Percentiles rank a stretch among this genome's conserved stretches.
These are phyloP conservation scores for Dolomedes plantarius DNA, from an alignment of 2,888 invertebrate genomes.

Conservation along the genomic window DNA sequence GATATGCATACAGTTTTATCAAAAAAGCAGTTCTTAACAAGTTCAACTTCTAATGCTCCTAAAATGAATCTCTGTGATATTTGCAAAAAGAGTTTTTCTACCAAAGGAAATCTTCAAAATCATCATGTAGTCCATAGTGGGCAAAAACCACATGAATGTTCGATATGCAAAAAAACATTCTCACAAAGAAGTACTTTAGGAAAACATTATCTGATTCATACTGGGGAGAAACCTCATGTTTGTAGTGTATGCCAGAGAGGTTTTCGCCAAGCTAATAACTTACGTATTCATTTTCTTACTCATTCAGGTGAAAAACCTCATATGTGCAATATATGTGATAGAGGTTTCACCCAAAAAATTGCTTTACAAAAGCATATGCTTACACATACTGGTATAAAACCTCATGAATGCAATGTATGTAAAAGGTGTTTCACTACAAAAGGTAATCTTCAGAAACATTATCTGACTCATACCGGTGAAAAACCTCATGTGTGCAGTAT, in stretches of 20 bases:
- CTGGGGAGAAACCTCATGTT: constrained; percentile 55
- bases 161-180: constrained; percentile 60
- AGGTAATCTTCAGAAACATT: constrained; percentile 66
- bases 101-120: constrained; percentile 58
- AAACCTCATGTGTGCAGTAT: constrained; percentile 57
- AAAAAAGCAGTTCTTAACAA: constrained; percentile 47
- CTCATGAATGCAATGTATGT: constrained; percentile 61
- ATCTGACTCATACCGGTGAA: constrained; percentile 52
- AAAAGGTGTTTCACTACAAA: constrained; percentile 60
- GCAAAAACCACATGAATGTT: constrained; percentile 59
- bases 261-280: constrained; percentile 57
- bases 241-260: constrained; percentile 58
- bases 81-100: constrained; percentile 66
- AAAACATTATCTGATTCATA: constrained; percentile 65
- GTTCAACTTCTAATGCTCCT: not conserved
- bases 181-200: constrained; percentile 57
- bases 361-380: constrained; percentile 64
- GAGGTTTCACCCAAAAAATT: constrained; percentile 61
- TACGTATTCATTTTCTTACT: constrained; percentile 59
- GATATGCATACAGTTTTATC: constrained; percentile 26
- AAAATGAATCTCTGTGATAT: constrained; percentile 64
- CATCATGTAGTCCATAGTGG: constrained; percentile 62
- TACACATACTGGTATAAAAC: constrained; percentile 59
- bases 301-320: constrained; percentile 68
- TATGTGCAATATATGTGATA: constrained; percentile 52